These are phyloP conservation scores for Eupithecia abbreviata DNA, from an alignment of 2,888 invertebrate genomes.

Conservation along the genomic window DNA sequence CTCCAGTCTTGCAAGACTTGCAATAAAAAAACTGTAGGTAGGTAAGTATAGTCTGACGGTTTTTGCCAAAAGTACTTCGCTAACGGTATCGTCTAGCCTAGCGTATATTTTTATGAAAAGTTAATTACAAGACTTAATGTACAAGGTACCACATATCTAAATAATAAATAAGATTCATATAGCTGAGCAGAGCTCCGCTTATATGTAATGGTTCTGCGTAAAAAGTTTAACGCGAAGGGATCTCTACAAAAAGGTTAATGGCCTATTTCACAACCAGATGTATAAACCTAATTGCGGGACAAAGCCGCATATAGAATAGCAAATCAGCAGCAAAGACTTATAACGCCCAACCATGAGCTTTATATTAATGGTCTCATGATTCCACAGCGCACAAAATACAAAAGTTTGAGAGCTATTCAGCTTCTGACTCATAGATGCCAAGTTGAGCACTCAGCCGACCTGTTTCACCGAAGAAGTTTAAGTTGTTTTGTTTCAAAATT, in stretches of 20 bases:
- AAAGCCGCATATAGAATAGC: conserved; percentile 18
- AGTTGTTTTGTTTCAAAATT: conserved; percentile 71
- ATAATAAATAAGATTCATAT: background rate
- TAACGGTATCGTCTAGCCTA: background rate
- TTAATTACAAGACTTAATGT: background rate
- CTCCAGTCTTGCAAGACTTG: conserved; percentile 8
- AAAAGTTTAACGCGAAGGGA: conserved; percentile 26
- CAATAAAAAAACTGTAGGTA: background rate
- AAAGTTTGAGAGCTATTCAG: conserved; percentile 34
- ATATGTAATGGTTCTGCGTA: conserved; percentile 12
- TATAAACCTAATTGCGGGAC: conserved; percentile 22
- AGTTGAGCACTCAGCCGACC: conserved; percentile 51
- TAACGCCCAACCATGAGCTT: conserved; percentile 3
- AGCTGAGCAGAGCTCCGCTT: conserved; percentile 8
- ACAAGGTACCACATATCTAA: background rate
- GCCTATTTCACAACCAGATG: conserved; percentile 27
- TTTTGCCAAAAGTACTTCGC: background rate
- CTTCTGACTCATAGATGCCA: conserved; percentile 62
- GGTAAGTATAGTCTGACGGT: background rate
- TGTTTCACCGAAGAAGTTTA: conserved; percentile 60
- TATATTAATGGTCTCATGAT: conserved; percentile 2
- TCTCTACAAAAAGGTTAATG: conserved; percentile 29
- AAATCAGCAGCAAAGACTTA: conserved; percentile 10
- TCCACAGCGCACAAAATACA: conserved; percentile 19
- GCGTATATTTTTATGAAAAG: background rate